Percentiles rank a stretch among this genome's conserved stretches.
Conservation (phyloP, 2,888 invertebrate species). For the Nephrotoma flavescens region DNA sequence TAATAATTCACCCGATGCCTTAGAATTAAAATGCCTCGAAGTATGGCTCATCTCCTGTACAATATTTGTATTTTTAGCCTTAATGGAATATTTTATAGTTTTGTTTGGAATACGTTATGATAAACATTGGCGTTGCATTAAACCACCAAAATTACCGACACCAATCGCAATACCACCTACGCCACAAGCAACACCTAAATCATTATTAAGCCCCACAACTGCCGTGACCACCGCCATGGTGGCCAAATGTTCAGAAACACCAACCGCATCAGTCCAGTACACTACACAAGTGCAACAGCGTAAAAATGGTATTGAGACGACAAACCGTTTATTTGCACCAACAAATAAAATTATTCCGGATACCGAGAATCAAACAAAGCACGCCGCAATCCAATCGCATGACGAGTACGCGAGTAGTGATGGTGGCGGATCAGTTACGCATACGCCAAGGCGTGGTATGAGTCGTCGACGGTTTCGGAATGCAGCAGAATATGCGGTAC, state of each 20-base stretch:
- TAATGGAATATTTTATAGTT: slow-evolving; percentile 48
- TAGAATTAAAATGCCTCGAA: slow-evolving; percentile 48
- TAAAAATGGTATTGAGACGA: slow-evolving; percentile 18
- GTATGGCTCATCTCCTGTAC: slow-evolving; percentile 51
- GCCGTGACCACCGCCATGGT: slow-evolving; percentile 12
- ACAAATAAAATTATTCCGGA: slow-evolving; percentile 18
- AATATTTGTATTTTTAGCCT: slow-evolving; percentile 45
- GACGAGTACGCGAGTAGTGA: not conserved
- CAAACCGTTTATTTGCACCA: slow-evolving; percentile 14
- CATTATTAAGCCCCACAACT: slow-evolving; percentile 33
- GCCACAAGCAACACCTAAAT: slow-evolving; percentile 32
- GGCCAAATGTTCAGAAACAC: not conserved
- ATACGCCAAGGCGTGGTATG: not conserved
- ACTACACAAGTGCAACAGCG: slow-evolving; percentile 13
- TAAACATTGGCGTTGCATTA: slow-evolving; percentile 40
- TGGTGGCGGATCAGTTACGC: not conserved
- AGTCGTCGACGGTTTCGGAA: slow-evolving; percentile 24
- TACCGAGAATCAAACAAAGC: slow-evolving; percentile 8
- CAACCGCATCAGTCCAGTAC: slow-evolving; percentile 4
- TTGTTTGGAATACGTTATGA: slow-evolving; percentile 49
- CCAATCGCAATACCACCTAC: slow-evolving; percentile 21
- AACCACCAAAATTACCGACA: slow-evolving; percentile 24
- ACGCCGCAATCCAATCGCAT: not conserved
- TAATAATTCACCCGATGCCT: slow-evolving; percentile 47
- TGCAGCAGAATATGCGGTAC: slow-evolving; percentile 37